Evolutionary conservation across 2,888 invertebrate species (phyloP).

Genomic region (Drosophila macrospina): DNA sequence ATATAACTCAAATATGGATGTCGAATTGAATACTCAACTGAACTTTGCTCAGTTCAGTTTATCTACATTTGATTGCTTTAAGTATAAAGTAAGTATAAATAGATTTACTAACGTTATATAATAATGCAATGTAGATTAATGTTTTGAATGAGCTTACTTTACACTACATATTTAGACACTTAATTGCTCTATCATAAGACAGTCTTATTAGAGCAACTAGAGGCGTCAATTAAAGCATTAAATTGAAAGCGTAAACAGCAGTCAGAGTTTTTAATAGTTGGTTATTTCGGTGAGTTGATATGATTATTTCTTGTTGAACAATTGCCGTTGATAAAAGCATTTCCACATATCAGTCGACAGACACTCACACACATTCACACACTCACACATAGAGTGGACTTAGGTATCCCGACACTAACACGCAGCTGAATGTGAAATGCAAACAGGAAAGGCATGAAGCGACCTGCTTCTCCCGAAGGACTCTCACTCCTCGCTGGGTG

Average conservation of each 20-base stretch:
- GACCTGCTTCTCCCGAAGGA: slow-evolving; percentile 32
- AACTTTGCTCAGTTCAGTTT: too few species aligned
- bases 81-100: too few species aligned
- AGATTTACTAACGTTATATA: too few species aligned
- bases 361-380: slow-evolving; percentile 26
- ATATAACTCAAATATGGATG: too few species aligned
- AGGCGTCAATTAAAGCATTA: not conserved
- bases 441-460: slow-evolving; percentile 73
- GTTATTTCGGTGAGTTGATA: slow-evolving; percentile 12
- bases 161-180: too few species aligned
- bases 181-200: too few species aligned
- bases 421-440: slow-evolving; percentile 79
- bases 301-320: slow-evolving; percentile 58
- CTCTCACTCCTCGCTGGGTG: slow-evolving; percentile 38
- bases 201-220: not conserved
- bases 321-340: slow-evolving; percentile 77
- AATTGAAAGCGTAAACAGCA: not conserved
- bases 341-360: slow-evolving; percentile 62
- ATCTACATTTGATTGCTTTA: too few species aligned
- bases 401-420: slow-evolving; percentile 73
- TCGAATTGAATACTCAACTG: too few species aligned
- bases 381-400: slow-evolving; percentile 27
- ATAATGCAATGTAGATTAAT: too few species aligned
- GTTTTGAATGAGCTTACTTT: too few species aligned
- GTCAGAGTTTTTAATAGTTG: slow-evolving; percentile 37